Conservation (phyloP, 2,797 vertebrate species). For the Malurus splendens region DNA sequence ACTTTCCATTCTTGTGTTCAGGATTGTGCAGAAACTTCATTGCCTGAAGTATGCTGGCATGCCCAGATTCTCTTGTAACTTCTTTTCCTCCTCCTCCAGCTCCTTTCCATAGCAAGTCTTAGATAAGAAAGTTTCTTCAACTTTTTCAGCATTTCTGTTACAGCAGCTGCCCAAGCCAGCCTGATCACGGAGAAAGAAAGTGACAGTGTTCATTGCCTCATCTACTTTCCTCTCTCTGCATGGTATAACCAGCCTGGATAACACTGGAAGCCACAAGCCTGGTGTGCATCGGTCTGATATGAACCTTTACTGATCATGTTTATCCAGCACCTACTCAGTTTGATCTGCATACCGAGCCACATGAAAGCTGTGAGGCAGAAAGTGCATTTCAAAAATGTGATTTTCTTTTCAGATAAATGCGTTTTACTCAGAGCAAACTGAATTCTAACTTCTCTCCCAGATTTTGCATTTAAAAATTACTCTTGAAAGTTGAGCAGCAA, state of each 20-base stretch:
- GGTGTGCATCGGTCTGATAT: slow-evolving; percentile 24
- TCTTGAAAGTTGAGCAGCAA: slow-evolving; percentile 57
- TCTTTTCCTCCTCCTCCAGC: neutral
- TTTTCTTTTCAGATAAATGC: slow-evolving; percentile 52
- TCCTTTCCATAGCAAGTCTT: neutral
- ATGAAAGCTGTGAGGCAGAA: slow-evolving; percentile 57
- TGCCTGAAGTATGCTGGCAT: neutral
- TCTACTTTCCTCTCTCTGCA: slow-evolving; percentile 35
- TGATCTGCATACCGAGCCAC: slow-evolving; percentile 25
- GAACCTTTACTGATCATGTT: slow-evolving; percentile 44
- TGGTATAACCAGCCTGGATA: slow-evolving; percentile 14
- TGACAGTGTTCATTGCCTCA: neutral
- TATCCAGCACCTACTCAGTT: slow-evolving; percentile 26
- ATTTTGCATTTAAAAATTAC: slow-evolving; percentile 48
- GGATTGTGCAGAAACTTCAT: neutral
- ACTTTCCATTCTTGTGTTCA: neutral
- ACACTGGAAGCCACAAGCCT: slow-evolving; percentile 26
- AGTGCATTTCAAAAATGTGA: slow-evolving; percentile 56
- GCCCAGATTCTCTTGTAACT: neutral
- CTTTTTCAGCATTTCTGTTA: slow-evolving; percentile 8
- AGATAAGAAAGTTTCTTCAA: slow-evolving; percentile 23
- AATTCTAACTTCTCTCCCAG: slow-evolving; percentile 37
- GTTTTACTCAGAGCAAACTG: slow-evolving; percentile 14
- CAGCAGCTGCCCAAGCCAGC: slow-evolving; percentile 1
- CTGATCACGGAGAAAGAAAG: neutral